A percentile compares a stretch with the other conserved stretches of the same genome.
Conservation (phyloP, 2,797 vertebrate species). For the Margarornis squamiger region DNA sequence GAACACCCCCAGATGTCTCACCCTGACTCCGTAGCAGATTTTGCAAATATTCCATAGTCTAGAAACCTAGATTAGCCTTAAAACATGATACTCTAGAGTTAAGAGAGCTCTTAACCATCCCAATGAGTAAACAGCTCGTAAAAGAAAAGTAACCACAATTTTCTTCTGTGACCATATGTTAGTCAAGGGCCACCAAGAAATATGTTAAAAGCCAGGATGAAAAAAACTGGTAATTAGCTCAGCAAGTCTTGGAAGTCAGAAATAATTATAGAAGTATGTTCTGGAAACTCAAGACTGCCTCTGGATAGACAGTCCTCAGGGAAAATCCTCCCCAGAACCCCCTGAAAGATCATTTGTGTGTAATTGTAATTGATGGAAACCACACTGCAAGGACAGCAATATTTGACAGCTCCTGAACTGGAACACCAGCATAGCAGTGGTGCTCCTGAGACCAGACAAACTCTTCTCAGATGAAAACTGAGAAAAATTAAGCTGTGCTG, state of each 20-base stretch:
- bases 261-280: neutral
- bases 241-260: neutral
- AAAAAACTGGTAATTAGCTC: conserved; percentile 19
- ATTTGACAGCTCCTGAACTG: neutral
- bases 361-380: neutral
- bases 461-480: neutral
- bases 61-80: neutral
- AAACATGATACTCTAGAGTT: neutral
- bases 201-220: neutral
- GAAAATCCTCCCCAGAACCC: neutral
- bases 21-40: neutral
- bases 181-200: neutral
- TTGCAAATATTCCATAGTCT: neutral
- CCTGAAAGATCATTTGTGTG: neutral
- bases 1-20: neutral
- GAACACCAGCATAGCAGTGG: neutral
- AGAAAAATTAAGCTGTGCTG: neutral
- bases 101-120: neutral
- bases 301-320: neutral
- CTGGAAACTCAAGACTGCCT: neutral
- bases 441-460: neutral
- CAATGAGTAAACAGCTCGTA: neutral
- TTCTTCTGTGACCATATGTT: neutral
- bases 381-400: neutral
- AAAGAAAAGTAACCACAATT: neutral